Evolutionary conservation across 92 coral and sea anemone genomes (phyloP).

Genomic region (Phenganax subtilis): DNA sequence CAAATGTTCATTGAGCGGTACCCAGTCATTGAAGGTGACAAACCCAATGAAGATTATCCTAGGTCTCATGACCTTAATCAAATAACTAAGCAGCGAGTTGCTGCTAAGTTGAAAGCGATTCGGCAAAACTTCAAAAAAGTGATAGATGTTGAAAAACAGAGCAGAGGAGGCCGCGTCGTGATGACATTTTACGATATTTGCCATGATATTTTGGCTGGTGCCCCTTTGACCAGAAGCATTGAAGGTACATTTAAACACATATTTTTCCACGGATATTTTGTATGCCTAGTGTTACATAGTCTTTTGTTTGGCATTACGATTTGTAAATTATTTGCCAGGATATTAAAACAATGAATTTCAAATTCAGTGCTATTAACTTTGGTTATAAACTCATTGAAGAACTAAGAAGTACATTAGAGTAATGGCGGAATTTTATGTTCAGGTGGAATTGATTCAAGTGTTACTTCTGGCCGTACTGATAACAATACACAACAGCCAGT

Average conservation of each 20-base stretch:
- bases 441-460: conserved; percentile 4
- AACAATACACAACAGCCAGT: conserved; percentile 2
- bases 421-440: neutral
- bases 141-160: neutral
- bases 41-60: neutral
- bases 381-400: too few relatives aligned
- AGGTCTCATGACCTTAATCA: neutral
- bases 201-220: neutral
- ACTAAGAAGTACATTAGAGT: too few relatives aligned
- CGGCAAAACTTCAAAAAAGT: neutral
- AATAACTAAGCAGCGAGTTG: neutral
- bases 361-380: too few relatives aligned
- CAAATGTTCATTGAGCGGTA: neutral
- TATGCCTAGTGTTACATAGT: neutral
- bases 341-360: neutral
- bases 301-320: neutral
- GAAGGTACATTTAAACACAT: neutral
- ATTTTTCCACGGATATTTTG: neutral
- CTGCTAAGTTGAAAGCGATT: neutral
- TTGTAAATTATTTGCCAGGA: neutral
- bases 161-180: neutral
- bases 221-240: neutral
- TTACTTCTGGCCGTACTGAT: neutral
- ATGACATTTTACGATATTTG: neutral
- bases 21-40: neutral